Evolutionary conservation across 2,797 vertebrate genomes (phyloP), one percentile per base, ranked within the genome.

Genomic region (Nyctibius grandis): DNA sequence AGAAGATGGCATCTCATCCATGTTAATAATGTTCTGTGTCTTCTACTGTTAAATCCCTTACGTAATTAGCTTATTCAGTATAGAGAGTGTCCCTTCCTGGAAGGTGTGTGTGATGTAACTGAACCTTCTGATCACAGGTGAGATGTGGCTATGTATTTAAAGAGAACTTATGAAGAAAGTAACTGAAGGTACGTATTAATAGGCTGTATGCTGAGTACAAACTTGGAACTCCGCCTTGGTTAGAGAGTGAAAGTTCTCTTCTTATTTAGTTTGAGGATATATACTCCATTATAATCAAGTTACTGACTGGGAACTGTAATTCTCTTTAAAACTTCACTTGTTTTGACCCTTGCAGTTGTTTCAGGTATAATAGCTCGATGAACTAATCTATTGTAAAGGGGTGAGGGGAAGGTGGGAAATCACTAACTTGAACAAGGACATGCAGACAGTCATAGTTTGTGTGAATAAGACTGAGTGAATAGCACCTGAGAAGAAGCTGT

Each of bases 11-110:
- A 63, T 83, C 68, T 95, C 80, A 34, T 15, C 42, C 20, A 8
- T 57, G 26, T 77, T 80, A 74, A 47, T 67, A 53, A 59, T 47
- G 25, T 73, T 89, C 56, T 65, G n/a, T 67, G 56, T 67, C 45
- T 91, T 89, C 57, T 76, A 47, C 67, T 84, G 76, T 92, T 76
- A 85, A 87, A 69, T 45, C 44, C 50, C 45, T 93, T 86, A 85
- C 23, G 36, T 75, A 86, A 79, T 94, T 88, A 73, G 70, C 36
- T 78, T 81, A 84, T 88, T 88, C 50, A 10, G 28, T 78, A 25
- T 36, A 59, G 53, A 64, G 45, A 34, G 31, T 73, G 47, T 85
- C 74, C 53, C 53, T 87, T 90, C 67, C 51, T 88, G 91, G 50
- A 76, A 85, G 86, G 36, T 88, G 77, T 69, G 34, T 76, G 59